A percentile compares a stretch with the other conserved stretches of the same genome.
These are phyloP conservation scores for Cinclus mexicanus DNA, from an alignment of 2,113 vertebrate genomes.

Conservation along the genomic window DNA sequence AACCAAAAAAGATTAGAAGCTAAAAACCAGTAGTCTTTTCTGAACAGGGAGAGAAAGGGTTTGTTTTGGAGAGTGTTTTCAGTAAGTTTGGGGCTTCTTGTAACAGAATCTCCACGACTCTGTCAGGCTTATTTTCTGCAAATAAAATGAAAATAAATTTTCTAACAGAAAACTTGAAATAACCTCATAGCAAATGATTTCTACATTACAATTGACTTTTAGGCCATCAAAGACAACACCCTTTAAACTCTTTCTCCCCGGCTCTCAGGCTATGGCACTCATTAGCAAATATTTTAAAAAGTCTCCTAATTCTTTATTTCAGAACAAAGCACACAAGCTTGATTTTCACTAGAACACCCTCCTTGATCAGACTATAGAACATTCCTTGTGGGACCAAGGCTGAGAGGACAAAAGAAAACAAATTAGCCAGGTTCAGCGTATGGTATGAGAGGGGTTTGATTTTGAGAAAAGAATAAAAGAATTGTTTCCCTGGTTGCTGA, in stretches of 20 bases:
- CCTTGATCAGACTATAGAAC: background rate
- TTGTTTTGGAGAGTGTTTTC: background rate
- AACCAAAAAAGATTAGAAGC: background rate
- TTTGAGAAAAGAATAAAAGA: background rate
- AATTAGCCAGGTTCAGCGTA: background rate
- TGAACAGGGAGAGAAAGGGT: background rate
- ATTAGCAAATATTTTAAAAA: background rate
- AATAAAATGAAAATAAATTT: background rate
- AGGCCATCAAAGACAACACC: background rate
- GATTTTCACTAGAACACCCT: background rate
- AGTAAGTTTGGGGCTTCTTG: background rate
- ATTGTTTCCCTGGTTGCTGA: background rate
- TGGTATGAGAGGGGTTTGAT: accelerated
- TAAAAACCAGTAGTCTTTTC: background rate
- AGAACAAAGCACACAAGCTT: background rate
- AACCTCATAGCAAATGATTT: background rate
- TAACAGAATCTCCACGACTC: background rate
- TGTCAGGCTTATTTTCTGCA: background rate
- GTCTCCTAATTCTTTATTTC: background rate
- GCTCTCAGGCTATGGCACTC: background rate
- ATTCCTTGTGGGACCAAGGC: background rate
- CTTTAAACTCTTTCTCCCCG: background rate
- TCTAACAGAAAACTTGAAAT: background rate
- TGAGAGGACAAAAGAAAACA: background rate
- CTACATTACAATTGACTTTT: background rate